Evolutionary conservation across 2,888 invertebrate species (phyloP), one percentile per base, ranked within the genome.

Genomic region (Xestia sexstrigata): DNA sequence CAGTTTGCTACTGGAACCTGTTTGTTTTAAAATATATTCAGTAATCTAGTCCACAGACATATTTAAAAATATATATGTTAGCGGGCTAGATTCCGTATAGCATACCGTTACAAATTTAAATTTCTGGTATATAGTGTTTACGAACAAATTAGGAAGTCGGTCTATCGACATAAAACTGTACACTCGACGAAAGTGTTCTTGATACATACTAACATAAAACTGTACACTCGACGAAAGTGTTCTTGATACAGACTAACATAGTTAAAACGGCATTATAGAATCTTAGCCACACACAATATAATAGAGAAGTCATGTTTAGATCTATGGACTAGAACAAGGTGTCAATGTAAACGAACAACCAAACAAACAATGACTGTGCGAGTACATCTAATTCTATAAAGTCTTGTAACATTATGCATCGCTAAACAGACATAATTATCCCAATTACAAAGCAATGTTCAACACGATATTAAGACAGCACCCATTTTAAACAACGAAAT

Each of bases 1-100:
- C 70, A 58, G 74, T 81, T 72, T 42, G 62, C 65, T 67, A 80
- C 70, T 68, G 47, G 7, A 76, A 81, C 81, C 35, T 11, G 81
- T 81, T 76, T 49, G 1, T 35, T 23, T 62, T 71, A 39, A 74
- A 81, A 52, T 66, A 2, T 66, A 66, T 55, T 67, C 15, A 55
- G 30, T 15, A 62, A 79, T 80, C 58, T 71, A 70, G 66, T 63
- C 49, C 58, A 72, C 1, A 49, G 11, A 74, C 23, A 62, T 58
- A 72, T 26, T 70, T 17, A 6, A 23, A 55, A 39, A 66, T 58
- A 82, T 26, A 45, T 20, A 30, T 70, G 15, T 23, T 55, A 52
- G 7, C 0, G 9, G 30, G 8, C 26, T 66, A 23, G 35, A 74
- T 69, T 71, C 15, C 13, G 26, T 63, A 39, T 76, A 58, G 52